Percentiles rank a stretch among this genome's conserved stretches.
Evolutionary conservation across 1,140 invertebrate species (phyloP).

Genomic region (Ridgeia piscesae): DNA sequence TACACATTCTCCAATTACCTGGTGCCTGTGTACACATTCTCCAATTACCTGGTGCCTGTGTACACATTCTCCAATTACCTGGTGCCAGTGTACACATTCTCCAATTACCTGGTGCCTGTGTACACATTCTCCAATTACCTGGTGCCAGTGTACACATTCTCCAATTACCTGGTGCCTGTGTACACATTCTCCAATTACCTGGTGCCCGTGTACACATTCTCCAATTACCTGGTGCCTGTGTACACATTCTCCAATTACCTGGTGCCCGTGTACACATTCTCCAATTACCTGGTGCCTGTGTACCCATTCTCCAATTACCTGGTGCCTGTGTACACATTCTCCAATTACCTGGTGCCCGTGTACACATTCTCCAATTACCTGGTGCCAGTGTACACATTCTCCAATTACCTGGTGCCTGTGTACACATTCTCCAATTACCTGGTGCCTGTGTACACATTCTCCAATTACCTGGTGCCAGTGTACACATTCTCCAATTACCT

Average conservation of each 20-base stretch:
- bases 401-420: conserved; percentile 41
- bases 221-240: conserved; percentile 41
- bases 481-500: conserved; percentile 35
- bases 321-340: neutral
- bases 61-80: no score
- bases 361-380: no score
- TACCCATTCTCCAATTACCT: no score
- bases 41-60: conserved; percentile 41
- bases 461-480: no score
- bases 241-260: no score
- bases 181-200: no score
- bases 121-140: no score
- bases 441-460: conserved; percentile 39
- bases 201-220: neutral
- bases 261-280: neutral
- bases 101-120: conserved; percentile 41
- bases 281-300: conserved; percentile 41
- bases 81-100: neutral
- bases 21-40: conserved; percentile 34
- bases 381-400: neutral
- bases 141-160: neutral
- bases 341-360: conserved; percentile 41
- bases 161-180: conserved; percentile 41
- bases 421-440: conserved; percentile 37
- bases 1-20: conserved; percentile 37